A percentile compares a stretch with the other conserved stretches of the same genome.
phyloP scores from a whole-genome alignment of 2,113 vertebrate genomes.

The Corythoichthys haematopterus region DNA sequence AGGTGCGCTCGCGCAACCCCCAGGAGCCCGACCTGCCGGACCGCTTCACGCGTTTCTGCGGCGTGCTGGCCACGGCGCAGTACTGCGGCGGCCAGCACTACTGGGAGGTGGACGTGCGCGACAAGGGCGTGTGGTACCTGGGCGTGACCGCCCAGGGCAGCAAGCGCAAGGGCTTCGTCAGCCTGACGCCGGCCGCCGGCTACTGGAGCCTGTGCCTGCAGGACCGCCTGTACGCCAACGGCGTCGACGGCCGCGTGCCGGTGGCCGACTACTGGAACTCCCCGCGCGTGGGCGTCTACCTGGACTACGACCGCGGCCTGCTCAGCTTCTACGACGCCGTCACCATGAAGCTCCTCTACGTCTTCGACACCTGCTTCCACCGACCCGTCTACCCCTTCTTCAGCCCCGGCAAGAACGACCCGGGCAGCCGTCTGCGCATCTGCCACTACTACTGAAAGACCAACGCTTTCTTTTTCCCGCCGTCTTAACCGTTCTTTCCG shows the following conservation, averaged over 20 bases:
- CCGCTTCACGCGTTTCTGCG: conserved; percentile 74
- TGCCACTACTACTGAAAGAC: conserved; percentile 73
- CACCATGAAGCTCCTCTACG: conserved; percentile 73
- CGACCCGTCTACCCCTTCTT: conserved; percentile 74
- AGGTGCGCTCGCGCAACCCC: conserved; percentile 51
- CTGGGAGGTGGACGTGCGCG: conserved; percentile 77
- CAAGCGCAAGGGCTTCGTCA: conserved; percentile 76
- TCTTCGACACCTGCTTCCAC: conserved; percentile 70
- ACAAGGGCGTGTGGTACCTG: conserved; percentile 78
- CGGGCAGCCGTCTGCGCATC: conserved; percentile 71
- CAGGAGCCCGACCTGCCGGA: conserved; percentile 68
- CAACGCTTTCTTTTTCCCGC: too few relatives aligned
- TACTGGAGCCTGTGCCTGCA: conserved; percentile 78
- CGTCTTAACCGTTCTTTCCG: too few relatives aligned
- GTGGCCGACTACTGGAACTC: conserved; percentile 75
- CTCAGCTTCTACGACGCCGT: conserved; percentile 76
- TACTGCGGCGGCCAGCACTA: conserved; percentile 73
- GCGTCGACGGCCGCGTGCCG: conserved; percentile 67
- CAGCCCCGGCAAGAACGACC: conserved; percentile 76
- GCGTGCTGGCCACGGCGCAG: conserved; percentile 70
- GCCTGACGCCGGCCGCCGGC: conserved; percentile 65
- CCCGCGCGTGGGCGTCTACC: conserved; percentile 71
- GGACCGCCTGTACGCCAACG: conserved; percentile 73
- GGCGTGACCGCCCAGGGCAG: conserved; percentile 72
- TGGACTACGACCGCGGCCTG: conserved; percentile 73